Base-by-base conservation (phyloP, 2,797 vertebrate species). In the Typhlichthys eigenmanni region DNA sequence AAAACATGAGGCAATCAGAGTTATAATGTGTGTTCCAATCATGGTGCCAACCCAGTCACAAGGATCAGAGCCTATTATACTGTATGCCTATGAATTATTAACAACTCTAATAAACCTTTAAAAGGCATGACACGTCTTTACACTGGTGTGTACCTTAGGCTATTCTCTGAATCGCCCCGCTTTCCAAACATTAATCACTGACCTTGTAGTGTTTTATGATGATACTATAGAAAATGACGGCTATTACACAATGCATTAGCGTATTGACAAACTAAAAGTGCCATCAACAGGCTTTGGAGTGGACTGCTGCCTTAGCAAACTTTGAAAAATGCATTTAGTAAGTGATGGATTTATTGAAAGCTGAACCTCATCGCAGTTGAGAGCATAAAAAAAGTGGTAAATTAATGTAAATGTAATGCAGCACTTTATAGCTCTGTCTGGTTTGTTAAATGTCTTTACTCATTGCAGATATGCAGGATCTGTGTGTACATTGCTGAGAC, bases 21-120 rank as follows among this genome's bases (percentile, higher is more conserved):
- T 90, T 93, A 93, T 94, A 96, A 95, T 94, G 93, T 93, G 92
- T 88, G 89, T 90, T 90, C 90, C 95, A 94, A 96, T 96, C 91
- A 93, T 92, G 85, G 65, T 57, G 64, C 89, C 79, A 88, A 88
- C 89, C 88, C 85, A 76, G 89, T 94, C 94, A 94, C 92, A 82
- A 83, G 91, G 91, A 93, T 91, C 85, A 75, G 88, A 89, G 89
- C 92, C 93, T 95, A 94, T 95, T 96, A 95, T 92, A 93, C 91
- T 90, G 24, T 29, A 29, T 29, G 24, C 24, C 91, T 88, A 91
- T 95, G 93, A 94, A 95, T 95, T 93, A 93, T 95, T 94, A 95
- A 95, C 95, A 93, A 92, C 90, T 91, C 89, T 84, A 93, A 91
- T 89, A 91, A 94, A 91, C 83, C 78, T 73, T 94, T 94, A 91